Evolutionary conservation across 2,797 vertebrate species (phyloP).

Genomic region (Lutjanus campechanus): DNA sequence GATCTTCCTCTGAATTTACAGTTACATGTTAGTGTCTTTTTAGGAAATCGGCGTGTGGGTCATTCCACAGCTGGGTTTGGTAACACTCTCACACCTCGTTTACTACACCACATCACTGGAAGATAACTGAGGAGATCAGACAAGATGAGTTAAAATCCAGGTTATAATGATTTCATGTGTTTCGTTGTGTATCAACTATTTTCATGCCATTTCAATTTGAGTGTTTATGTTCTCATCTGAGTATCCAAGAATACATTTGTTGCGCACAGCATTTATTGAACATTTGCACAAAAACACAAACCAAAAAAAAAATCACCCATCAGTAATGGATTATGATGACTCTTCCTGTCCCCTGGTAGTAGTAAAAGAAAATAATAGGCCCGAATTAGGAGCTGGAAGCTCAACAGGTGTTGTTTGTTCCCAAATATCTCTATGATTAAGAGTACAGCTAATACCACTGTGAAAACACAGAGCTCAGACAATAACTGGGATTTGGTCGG

Average conservation of each 20-base stretch:
- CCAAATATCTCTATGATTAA: conserved; percentile 41
- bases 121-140: background rate
- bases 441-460: conserved; percentile 50
- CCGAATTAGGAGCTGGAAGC: conserved; percentile 13
- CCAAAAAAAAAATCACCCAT: too few relatives aligned
- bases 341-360: background rate
- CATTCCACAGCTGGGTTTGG: background rate
- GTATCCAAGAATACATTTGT: too few relatives aligned
- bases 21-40: background rate
- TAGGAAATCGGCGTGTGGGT: background rate
- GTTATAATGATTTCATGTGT: background rate
- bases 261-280: too few relatives aligned
- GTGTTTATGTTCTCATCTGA: too few relatives aligned
- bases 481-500: conserved; percentile 18
- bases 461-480: conserved; percentile 45
- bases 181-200: too few relatives aligned
- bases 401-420: conserved; percentile 52
- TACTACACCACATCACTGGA: background rate
- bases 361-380: background rate
- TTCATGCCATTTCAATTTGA: too few relatives aligned
- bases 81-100: background rate
- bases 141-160: too few relatives aligned
- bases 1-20: background rate
- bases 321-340: background rate
- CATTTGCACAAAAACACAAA: too few relatives aligned